Percentiles rank a stretch among this genome's conserved stretches.
Conservation (phyloP, 2,113 vertebrate genomes). For the Sinocyclocheilus anshuiensis region DNA sequence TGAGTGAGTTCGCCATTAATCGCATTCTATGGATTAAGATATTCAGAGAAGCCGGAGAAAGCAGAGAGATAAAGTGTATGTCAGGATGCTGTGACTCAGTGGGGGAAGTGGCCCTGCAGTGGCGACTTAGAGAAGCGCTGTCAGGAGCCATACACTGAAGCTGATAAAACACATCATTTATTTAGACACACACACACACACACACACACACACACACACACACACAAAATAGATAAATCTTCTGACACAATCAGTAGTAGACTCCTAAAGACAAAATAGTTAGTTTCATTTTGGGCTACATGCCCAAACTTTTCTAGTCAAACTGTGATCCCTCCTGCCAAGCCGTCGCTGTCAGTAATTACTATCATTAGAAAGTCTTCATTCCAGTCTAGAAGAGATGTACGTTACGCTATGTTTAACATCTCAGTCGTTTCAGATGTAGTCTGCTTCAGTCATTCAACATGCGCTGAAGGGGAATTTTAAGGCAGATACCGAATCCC, state of each 20-base stretch:
- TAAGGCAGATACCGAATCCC: conserved; percentile 11
- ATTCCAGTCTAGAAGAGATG: conserved; percentile 32
- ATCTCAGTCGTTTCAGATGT: conserved; percentile 36
- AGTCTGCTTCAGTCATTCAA: conserved; percentile 12
- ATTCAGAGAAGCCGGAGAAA: not conserved
- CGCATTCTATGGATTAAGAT: conserved; percentile 21
- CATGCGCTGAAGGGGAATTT: conserved; percentile 32
- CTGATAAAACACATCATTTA: conserved; percentile 39
- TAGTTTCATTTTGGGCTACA: conserved; percentile 5
- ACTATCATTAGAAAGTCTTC: conserved; percentile 47
- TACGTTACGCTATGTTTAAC: conserved; percentile 34
- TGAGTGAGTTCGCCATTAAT: conserved; percentile 14
- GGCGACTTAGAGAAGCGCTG: conserved; percentile 23
- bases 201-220: not conserved
- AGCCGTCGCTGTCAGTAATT: conserved; percentile 41
- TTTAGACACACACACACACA: not conserved
- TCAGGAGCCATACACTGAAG: conserved; percentile 28
- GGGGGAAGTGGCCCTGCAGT: conserved; percentile 34
- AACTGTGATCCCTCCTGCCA: conserved; percentile 36
- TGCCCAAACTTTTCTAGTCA: conserved; percentile 13
- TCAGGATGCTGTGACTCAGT: conserved; percentile 35
- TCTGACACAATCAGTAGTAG: not conserved
- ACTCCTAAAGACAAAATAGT: conserved; percentile 13
- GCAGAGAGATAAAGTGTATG: conserved; percentile 7
- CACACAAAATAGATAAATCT: conserved; percentile 4